Percentiles rank a stretch among this genome's conserved stretches.
These are phyloP conservation scores for Margaritifera margaritifera DNA, from an alignment of 2,888 invertebrate species.

Conservation along the genomic window DNA sequence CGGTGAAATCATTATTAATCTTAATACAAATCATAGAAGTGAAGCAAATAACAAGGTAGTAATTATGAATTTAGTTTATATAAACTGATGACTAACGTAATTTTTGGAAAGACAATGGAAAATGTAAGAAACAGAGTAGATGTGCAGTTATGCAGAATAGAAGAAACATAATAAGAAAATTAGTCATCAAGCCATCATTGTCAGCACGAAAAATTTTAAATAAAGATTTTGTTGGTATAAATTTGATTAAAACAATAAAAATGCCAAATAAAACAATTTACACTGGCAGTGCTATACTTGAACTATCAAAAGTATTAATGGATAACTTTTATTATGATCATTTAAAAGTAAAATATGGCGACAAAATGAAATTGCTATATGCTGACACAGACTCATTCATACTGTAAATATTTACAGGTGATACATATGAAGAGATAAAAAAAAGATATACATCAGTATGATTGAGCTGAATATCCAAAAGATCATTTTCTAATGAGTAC, in stretches of 20 bases:
- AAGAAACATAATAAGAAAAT: background rate
- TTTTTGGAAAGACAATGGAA: background rate
- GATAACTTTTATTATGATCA: conserved; percentile 6
- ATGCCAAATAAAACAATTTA: conserved; percentile 5
- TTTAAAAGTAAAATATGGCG: conserved; percentile 8
- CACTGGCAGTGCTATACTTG: conserved; percentile 1
- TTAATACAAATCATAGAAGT: background rate
- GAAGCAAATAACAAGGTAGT: background rate
- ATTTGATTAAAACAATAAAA: background rate
- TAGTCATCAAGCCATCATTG: background rate
- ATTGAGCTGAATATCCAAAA: conserved; percentile 7
- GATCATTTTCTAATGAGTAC: background rate
- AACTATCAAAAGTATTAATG: conserved; percentile 8
- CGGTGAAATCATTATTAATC: background rate
- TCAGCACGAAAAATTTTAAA: background rate
- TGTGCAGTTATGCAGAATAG: background rate
- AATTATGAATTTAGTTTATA: background rate
- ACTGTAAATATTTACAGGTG: conserved; percentile 4
- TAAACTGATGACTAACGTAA: background rate
- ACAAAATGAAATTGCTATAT: conserved; percentile 6
- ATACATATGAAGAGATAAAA: conserved; percentile 9
- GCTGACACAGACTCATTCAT: conserved; percentile 17
- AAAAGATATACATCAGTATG: background rate
- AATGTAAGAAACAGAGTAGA: conserved; percentile 1
- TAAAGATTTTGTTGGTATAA: background rate